Percentiles rank a stretch among this genome's conserved stretches.
phyloP scores from a whole-genome alignment of 2,113 vertebrate species.

The Archocentrus centrarchus region DNA sequence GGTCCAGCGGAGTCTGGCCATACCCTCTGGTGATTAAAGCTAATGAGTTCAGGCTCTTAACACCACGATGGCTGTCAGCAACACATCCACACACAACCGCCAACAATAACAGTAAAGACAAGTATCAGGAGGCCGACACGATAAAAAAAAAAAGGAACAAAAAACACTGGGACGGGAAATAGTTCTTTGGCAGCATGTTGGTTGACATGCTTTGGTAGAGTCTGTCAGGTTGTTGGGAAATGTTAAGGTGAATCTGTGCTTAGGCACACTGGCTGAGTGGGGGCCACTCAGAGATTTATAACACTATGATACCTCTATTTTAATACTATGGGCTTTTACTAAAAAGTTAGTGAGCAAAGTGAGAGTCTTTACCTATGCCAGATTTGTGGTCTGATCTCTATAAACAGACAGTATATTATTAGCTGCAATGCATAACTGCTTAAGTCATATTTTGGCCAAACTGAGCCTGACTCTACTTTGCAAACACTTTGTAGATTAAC shows the following conservation, averaged over 20 bases:
- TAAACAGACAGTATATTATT: not conserved
- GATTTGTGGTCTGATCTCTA: not conserved
- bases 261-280: not conserved
- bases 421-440: too few species aligned
- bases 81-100: not conserved
- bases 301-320: too few species aligned
- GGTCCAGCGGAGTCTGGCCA: conserved; percentile 27
- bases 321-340: not conserved
- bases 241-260: not conserved
- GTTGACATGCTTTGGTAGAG: not conserved
- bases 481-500: too few species aligned
- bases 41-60: conserved; percentile 63
- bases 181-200: not conserved
- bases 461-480: too few species aligned
- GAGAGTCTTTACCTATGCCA: not conserved
- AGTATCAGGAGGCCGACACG: conserved; percentile 3
- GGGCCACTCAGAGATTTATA: too few species aligned
- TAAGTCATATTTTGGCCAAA: too few species aligned
- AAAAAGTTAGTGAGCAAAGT: not conserved
- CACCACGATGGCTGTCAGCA: conserved; percentile 42
- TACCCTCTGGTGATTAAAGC: conserved; percentile 54
- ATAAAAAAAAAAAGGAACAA: not conserved
- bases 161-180: not conserved
- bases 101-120: conserved; percentile 23
- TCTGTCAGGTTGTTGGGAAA: not conserved